phyloP scores from a whole-genome alignment of 2,888 invertebrate genomes.

The Halictus quadricinctus region DNA sequence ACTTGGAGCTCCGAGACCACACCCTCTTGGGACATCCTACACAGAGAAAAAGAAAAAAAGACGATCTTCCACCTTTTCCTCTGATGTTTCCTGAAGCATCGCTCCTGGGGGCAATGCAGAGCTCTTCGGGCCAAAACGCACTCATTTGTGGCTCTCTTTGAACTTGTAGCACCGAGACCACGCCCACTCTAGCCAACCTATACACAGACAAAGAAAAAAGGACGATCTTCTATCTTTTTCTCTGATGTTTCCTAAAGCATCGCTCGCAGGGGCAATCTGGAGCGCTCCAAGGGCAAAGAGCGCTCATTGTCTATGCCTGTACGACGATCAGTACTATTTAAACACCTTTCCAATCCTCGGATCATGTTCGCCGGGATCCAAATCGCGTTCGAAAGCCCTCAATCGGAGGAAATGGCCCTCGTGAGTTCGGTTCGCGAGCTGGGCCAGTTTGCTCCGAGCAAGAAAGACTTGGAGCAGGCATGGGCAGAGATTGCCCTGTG shows the following conservation, averaged over 20 bases:
- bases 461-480: background rate
- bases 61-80: background rate
- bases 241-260: background rate
- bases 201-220: no score
- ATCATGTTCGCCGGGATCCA: slow-evolving; percentile 52
- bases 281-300: no score
- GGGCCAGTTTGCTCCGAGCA: background rate
- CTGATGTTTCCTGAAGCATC: no score
- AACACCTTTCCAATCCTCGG: slow-evolving; percentile 57
- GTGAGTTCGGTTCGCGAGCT: background rate
- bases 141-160: no score
- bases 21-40: no score
- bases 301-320: background rate
- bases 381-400: slow-evolving; percentile 27
- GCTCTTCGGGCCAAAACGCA: no score
- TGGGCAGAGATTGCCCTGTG: background rate
- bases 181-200: no score
- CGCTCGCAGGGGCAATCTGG: no score
- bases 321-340: slow-evolving; percentile 53
- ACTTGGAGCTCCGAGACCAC: no score
- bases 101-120: no score
- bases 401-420: background rate
- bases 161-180: no score
- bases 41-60: background rate
- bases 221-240: background rate